Evolutionary conservation across 1,140 invertebrate genomes (phyloP), one percentile per base, ranked within the genome.

Genomic region (Leptinotarsa defecta): DNA sequence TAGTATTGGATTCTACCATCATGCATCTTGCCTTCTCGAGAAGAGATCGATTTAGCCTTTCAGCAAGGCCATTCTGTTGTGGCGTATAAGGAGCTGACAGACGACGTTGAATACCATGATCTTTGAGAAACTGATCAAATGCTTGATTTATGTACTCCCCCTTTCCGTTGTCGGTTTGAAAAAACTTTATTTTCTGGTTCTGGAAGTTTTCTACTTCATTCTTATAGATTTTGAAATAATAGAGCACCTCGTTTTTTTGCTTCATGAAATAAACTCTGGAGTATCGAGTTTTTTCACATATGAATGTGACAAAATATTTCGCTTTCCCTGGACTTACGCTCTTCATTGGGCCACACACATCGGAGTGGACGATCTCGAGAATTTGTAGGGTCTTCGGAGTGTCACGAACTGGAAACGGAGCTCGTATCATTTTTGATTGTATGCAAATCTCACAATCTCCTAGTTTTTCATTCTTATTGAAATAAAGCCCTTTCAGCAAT

Each of bases 291-390:
- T 68, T 84, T 72, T 87, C 85, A 83, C 87, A 83, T 67, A 85
- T 84, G 71, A 87, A 84, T 4, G 85, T 82, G 13, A 87, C 73
- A 74, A 86, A 84, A 77, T 86, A 88, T 67, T 73, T 72, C 15
- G 48, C 43, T 52, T 65, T 70, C 20, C 76, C 65, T 17, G 61
- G 15, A 24, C 73, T 75, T 17, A 24, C 5, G 15, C 43, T 68
- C 57, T 69, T 62, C 77, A 78, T 78, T 2, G 70, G 77, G n/a
- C 77, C 74, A 24, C 73, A 73, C n/a, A 75, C 20, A 71, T 75
- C 74, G n/a, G 15, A 68, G 61, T 78, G 77, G n/a, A 78, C 72
- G 20, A 78, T n/a, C 34, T 78, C 69, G 64, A 78, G 43, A n/a
- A 64, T 34, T 11, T 75, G 15, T 20, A 13, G 4, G 24, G 1